Base-by-base conservation (phyloP, 2,888 invertebrate genomes). In the Brachynemurus nebulosus region DNA sequence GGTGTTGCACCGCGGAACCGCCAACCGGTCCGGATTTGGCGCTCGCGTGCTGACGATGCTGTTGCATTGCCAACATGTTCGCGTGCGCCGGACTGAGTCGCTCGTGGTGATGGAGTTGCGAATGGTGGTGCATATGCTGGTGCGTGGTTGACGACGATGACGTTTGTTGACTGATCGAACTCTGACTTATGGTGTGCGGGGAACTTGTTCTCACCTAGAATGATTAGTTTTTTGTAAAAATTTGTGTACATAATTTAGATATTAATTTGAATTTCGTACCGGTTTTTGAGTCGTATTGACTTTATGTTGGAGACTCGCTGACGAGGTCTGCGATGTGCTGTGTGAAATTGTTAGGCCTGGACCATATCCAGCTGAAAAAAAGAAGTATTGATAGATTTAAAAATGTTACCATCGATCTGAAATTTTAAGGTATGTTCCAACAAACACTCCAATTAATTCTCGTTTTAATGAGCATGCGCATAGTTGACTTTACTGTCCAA, bases 71-170 rank as follows among this genome's bases (percentile, higher is more conserved):
- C 2, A 64, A 59, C 38, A 59, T 60, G 44, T 61, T 64, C 17
- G 63, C 61, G n/a, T 62, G 60, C 2, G 75, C 74, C 0, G 78
- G 78, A 27, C 78, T 72, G 37, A 79, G 59, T 47, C 80, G 67
- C 53, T 79, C 79, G 50, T 80, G 80, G 54, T 80, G 80, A 51
- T 75, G 75, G 8, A 42, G 17, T 20, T 55, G 59, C 23, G 66
- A 67, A 54, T 81, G 81, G 54, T 80, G 80, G 60, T 81, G 80
- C 1, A 79, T 77, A 50, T 76, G 76, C 52, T 74, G 74, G 55
- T 74, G 44, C 8, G 38, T 38, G 14, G 17, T 27, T 9, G 21
- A 19, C 16, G 18, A 27, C 11, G 16, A 17, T 6, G 44, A 21
- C 17, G n/a, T 44, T 27, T 30, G 14, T 12, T 37, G 38, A 14